Conservation (phyloP, 1,140 invertebrate species). For the Heterodera carotae region DNA sequence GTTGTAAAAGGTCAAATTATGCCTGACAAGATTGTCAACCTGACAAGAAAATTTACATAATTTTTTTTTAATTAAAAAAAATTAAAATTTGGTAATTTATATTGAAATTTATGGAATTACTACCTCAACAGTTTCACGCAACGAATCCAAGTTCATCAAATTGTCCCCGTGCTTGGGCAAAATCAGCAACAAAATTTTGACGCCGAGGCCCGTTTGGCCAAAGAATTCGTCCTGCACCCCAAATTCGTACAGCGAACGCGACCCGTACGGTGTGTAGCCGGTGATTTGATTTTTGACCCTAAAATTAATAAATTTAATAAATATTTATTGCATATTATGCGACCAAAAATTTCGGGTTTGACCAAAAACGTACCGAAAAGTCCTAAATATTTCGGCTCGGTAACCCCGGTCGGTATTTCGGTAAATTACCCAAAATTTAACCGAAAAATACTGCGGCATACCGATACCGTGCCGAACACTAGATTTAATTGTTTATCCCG, state of each 20-base stretch:
- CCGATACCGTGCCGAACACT: no score
- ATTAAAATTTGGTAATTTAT: neutral
- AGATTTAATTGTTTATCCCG: no score
- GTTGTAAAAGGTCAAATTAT: constrained; percentile 57
- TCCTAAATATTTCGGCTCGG: no score
- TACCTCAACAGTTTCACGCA: constrained; percentile 43
- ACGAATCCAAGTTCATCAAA: constrained; percentile 28
- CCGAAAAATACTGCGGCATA: no score
- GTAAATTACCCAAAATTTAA: no score
- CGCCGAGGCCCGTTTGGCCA: constrained; percentile 23
- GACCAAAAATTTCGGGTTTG: no score
- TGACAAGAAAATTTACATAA: constrained; percentile 11
- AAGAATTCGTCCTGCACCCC: constrained; percentile 49
- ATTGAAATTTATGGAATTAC: no score
- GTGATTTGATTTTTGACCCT: constrained; percentile 12
- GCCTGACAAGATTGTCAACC: constrained; percentile 33
- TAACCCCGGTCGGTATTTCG: no score
- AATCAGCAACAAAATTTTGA: constrained; percentile 40
- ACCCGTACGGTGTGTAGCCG: constrained; percentile 50
- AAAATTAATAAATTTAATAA: no score
- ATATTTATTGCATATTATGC: no score
- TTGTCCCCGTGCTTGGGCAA: constrained; percentile 36
- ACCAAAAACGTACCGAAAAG: no score
- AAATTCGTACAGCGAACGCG: constrained; percentile 43
- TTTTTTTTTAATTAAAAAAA: neutral